phyloP scores from a whole-genome alignment of 2,113 vertebrate species.

The Psettodes erumei region DNA sequence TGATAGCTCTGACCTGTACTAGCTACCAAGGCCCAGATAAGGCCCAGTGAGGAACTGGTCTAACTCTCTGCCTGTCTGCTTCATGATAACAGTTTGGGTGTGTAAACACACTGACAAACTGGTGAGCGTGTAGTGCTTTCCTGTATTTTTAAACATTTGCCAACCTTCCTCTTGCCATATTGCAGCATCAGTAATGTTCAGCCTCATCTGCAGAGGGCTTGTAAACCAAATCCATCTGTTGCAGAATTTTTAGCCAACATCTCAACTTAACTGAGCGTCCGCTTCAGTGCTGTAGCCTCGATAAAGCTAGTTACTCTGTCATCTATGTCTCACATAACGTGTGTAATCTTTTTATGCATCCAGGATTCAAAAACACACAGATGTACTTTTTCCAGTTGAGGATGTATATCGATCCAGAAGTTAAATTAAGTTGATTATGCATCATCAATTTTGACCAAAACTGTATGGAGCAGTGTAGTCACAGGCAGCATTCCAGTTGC shows the following conservation, averaged over 20 bases:
- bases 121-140: conserved; percentile 5
- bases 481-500: not conserved
- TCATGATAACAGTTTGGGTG: conserved; percentile 68
- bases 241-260: not conserved
- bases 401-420: not conserved
- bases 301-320: not conserved
- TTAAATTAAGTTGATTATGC: not conserved
- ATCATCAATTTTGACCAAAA: not conserved
- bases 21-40: conserved; percentile 59
- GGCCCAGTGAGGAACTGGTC: conserved; percentile 33
- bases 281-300: not conserved
- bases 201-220: not conserved
- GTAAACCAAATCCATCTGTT: not conserved
- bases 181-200: not conserved
- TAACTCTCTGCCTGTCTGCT: conserved; percentile 50
- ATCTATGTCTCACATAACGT: too few species aligned
- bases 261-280: not conserved
- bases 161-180: not conserved
- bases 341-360: too few species aligned
- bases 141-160: not conserved
- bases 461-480: not conserved
- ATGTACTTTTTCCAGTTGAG: not conserved
- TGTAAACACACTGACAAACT: conserved; percentile 50
- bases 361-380: not conserved
- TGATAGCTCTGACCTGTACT: conserved; percentile 54